Conservation (phyloP, 2,888 invertebrate genomes). For the Oegoconia quadripuncta region DNA sequence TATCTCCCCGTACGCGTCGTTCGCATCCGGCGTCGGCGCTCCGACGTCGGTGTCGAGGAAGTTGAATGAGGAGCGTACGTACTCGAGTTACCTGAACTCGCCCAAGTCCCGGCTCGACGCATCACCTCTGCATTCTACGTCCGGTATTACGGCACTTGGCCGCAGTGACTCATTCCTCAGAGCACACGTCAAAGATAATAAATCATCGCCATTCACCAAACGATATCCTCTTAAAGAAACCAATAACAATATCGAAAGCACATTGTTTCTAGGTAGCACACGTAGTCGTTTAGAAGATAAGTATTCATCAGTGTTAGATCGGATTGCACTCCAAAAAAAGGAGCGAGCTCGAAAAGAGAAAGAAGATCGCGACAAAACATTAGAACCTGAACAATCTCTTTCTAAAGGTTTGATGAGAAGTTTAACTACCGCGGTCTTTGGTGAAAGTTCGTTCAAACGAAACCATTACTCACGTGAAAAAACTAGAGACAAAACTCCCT, state of each 20-base stretch:
- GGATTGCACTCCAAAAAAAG: slow-evolving; percentile 81
- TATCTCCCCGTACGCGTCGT: slow-evolving; percentile 60
- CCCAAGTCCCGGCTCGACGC: slow-evolving; percentile 58
- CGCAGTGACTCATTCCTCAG: slow-evolving; percentile 73
- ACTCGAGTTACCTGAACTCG: slow-evolving; percentile 61
- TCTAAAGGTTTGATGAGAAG: slow-evolving; percentile 81
- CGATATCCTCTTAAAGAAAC: slow-evolving; percentile 69
- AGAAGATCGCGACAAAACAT: slow-evolving; percentile 83
- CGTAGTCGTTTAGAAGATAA: slow-evolving; percentile 88
- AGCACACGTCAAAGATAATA: slow-evolving; percentile 65
- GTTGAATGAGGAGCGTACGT: slow-evolving; percentile 59
- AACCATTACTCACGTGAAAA: slow-evolving; percentile 79
- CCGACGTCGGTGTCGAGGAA: slow-evolving; percentile 48
- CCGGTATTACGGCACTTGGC: slow-evolving; percentile 55
- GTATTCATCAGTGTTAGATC: slow-evolving; percentile 86
- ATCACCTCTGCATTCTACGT: slow-evolving; percentile 62
- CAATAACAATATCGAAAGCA: slow-evolving; percentile 64
- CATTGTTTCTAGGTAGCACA: slow-evolving; percentile 73
- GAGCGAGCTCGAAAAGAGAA: slow-evolving; percentile 70
- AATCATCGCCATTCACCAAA: slow-evolving; percentile 65
- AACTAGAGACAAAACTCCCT: slow-evolving; percentile 82
- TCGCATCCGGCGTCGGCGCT: slow-evolving; percentile 43
- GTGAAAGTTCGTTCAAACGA: slow-evolving; percentile 79
- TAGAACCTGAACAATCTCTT: slow-evolving; percentile 79
- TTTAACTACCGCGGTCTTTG: slow-evolving; percentile 85